Evolutionary conservation across 2,113 vertebrate species (phyloP).

Genomic region (Chaetodon trifascialis): DNA sequence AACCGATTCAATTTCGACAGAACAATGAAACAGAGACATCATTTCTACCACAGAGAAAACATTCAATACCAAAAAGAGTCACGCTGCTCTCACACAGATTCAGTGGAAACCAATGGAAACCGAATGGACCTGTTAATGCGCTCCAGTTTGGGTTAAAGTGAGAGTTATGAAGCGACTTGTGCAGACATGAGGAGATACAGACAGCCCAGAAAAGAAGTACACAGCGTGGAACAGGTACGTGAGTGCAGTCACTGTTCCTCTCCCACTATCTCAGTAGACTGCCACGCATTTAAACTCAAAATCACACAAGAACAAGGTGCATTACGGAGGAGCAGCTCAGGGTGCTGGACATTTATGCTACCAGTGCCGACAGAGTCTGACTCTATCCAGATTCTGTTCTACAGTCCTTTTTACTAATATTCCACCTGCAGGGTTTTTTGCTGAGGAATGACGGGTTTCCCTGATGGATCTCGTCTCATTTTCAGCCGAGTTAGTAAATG

Average conservation of each 20-base stretch:
- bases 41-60: slow-evolving; percentile 13
- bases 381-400: not conserved
- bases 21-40: slow-evolving; percentile 1
- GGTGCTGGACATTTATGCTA: not conserved
- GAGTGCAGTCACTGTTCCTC: not conserved
- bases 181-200: not conserved
- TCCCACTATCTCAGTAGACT: not conserved
- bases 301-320: not conserved
- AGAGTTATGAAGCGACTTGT: not conserved
- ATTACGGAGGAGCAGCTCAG: not conserved
- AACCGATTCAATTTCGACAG: not conserved
- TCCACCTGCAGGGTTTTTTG: not conserved
- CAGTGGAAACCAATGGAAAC: not conserved
- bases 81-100: not conserved
- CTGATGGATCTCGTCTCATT: not conserved
- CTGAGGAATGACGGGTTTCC: not conserved
- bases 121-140: not conserved
- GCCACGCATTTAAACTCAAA: no score
- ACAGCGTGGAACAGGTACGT: not conserved
- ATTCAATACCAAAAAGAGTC: not conserved
- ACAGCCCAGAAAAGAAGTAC: not conserved
- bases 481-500: not conserved
- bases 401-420: not conserved
- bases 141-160: not conserved
- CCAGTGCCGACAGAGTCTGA: not conserved